phyloP scores from a whole-genome alignment of 2,797 vertebrate genomes.

The Gastrophryne carolinensis region DNA sequence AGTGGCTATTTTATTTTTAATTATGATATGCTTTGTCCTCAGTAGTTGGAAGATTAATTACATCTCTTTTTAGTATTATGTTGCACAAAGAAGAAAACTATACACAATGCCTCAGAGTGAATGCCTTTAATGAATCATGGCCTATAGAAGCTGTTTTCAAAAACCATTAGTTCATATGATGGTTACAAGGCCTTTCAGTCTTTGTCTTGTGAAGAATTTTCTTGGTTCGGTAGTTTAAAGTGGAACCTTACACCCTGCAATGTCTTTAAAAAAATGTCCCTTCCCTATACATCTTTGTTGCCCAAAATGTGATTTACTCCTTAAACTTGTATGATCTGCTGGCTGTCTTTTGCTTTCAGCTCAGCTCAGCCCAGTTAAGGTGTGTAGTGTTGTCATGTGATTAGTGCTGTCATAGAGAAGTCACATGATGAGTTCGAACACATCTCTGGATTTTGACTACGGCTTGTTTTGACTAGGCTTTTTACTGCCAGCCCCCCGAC shows the following conservation, averaged over 20 bases:
- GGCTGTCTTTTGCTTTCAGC: too few relatives aligned
- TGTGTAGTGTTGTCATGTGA: too few relatives aligned
- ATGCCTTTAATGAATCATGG: slow-evolving; percentile 38
- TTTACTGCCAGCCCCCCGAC: too few relatives aligned
- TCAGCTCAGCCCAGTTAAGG: too few relatives aligned
- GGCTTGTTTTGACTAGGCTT: too few relatives aligned
- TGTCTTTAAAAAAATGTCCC: too few relatives aligned
- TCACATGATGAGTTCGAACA: too few relatives aligned
- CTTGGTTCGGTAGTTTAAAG: not conserved
- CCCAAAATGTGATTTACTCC: too few relatives aligned
- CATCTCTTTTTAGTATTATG: slow-evolving; percentile 30
- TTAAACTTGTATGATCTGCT: too few relatives aligned
- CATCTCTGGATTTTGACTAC: too few relatives aligned
- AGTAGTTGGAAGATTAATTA: slow-evolving; percentile 45
- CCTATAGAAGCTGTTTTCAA: slow-evolving; percentile 20
- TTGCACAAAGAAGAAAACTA: slow-evolving; percentile 30
- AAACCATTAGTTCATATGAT: slow-evolving; percentile 36
- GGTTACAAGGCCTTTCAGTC: slow-evolving; percentile 15
- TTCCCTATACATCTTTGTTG: too few relatives aligned
- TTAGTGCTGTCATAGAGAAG: too few relatives aligned
- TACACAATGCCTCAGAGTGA: slow-evolving; percentile 25
- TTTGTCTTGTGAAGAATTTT: slow-evolving; percentile 1
- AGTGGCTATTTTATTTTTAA: slow-evolving; percentile 46
- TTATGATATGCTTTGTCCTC: slow-evolving; percentile 40
- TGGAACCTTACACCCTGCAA: not conserved